Conservation (phyloP, 2,113 vertebrate genomes). For the Boleophthalmus pectinirostris region DNA sequence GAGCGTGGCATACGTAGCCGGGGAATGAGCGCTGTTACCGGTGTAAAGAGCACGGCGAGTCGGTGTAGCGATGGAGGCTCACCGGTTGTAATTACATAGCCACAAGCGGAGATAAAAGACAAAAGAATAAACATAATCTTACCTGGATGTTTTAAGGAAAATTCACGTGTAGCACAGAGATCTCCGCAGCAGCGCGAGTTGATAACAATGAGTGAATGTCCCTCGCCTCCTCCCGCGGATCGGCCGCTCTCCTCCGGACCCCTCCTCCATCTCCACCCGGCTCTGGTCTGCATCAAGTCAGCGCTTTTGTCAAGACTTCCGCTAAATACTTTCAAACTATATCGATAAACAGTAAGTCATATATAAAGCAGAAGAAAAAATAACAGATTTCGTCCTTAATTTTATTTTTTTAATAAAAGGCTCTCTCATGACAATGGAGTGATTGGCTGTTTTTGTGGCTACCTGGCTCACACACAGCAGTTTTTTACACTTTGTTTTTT, state of each 20-base stretch:
- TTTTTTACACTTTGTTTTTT: too few relatives aligned
- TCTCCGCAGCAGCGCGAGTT: constrained; percentile 46
- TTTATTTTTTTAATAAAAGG: too few relatives aligned
- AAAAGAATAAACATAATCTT: constrained; percentile 36
- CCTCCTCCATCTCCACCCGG: constrained; percentile 9
- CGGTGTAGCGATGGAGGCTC: constrained; percentile 10
- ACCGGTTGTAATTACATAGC: too few relatives aligned
- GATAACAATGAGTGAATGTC: constrained; percentile 66
- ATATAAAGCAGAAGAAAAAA: neutral
- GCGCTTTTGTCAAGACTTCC: constrained; percentile 23
- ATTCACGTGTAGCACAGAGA: constrained; percentile 35
- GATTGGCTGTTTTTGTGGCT: too few relatives aligned
- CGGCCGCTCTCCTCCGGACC: constrained; percentile 15
- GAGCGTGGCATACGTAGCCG: constrained; percentile 3
- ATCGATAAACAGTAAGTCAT: neutral
- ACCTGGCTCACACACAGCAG: too few relatives aligned
- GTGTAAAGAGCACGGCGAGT: constrained; percentile 9
- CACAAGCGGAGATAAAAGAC: too few relatives aligned
- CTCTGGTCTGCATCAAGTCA: constrained; percentile 4
- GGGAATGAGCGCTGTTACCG: constrained; percentile 15
- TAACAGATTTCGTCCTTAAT: too few relatives aligned
- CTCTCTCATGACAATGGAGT: too few relatives aligned
- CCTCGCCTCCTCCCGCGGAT: constrained; percentile 29
- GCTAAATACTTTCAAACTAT: neutral
- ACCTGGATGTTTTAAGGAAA: constrained; percentile 39